These are phyloP conservation scores for Drosophila melanosoma DNA, from an alignment of 2,888 invertebrate species.

Conservation along the genomic window DNA sequence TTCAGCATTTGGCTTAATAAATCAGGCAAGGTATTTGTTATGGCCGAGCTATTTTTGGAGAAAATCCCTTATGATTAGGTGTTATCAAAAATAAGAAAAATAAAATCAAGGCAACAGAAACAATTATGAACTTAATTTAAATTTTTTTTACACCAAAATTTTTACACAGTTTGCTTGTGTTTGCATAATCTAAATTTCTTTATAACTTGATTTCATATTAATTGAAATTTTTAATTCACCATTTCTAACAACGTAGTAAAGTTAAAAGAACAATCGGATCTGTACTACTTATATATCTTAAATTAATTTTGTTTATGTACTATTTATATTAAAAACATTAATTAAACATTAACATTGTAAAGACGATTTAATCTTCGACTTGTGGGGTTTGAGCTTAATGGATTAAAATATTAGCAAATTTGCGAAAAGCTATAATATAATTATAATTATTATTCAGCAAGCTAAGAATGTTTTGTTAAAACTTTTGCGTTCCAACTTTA, in stretches of 20 bases:
- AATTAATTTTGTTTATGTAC: background rate
- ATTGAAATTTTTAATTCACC: background rate
- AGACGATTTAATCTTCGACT: no score
- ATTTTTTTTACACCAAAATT: background rate
- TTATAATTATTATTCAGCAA: background rate
- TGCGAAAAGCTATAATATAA: no score
- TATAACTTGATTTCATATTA: background rate
- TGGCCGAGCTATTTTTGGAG: background rate
- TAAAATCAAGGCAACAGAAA: background rate
- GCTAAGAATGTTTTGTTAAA: background rate
- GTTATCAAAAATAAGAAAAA: background rate
- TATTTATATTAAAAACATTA: no score
- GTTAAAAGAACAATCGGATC: background rate
- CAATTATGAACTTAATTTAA: background rate
- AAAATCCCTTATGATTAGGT: background rate
- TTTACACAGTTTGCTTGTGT: background rate
- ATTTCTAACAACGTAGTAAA: background rate
- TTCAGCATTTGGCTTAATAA: conserved; percentile 36
- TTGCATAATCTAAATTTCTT: background rate
- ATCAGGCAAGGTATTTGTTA: background rate
- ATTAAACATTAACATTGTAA: no score
- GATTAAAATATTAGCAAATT: background rate
- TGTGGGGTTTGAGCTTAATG: no score
- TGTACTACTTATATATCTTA: background rate
- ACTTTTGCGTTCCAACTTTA: conserved; percentile 11